Conservation (phyloP, 2,113 vertebrate species). For the Otolemur garnettii region DNA sequence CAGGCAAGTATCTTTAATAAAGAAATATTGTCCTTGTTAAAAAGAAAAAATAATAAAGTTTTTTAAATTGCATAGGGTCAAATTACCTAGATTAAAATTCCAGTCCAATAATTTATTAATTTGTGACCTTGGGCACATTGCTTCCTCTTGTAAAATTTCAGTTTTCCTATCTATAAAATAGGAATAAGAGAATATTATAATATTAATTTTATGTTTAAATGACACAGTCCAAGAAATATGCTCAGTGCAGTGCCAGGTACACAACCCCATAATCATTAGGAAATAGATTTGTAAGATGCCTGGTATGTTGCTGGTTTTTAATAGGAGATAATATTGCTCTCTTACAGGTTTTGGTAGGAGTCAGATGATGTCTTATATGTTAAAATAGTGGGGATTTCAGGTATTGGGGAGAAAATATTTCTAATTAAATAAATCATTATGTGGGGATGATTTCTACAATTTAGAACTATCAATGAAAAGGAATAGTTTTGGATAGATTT, state of each 20-base stretch:
- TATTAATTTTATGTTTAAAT: not conserved
- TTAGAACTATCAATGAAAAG: not conserved
- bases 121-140: not conserved
- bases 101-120: not conserved
- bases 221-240: not conserved
- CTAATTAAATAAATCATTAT: not conserved
- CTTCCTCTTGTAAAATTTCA: not conserved
- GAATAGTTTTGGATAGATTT: not conserved
- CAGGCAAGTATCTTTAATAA: not conserved
- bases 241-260: not conserved
- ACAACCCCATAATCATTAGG: not conserved
- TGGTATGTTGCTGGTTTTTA: not conserved
- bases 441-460: not conserved
- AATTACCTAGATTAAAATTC: not conserved
- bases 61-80: not conserved
- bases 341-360: not conserved
- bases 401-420: not conserved
- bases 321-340: not conserved
- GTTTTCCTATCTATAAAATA: slow-evolving; percentile 2
- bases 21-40: not conserved
- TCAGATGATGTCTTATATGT: not conserved
- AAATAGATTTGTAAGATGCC: not conserved
- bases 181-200: not conserved
- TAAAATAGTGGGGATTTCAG: not conserved
- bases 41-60: not conserved